These are phyloP conservation scores for Myiotriccus ornatus DNA, from an alignment of 2,797 vertebrate genomes.

Conservation along the genomic window DNA sequence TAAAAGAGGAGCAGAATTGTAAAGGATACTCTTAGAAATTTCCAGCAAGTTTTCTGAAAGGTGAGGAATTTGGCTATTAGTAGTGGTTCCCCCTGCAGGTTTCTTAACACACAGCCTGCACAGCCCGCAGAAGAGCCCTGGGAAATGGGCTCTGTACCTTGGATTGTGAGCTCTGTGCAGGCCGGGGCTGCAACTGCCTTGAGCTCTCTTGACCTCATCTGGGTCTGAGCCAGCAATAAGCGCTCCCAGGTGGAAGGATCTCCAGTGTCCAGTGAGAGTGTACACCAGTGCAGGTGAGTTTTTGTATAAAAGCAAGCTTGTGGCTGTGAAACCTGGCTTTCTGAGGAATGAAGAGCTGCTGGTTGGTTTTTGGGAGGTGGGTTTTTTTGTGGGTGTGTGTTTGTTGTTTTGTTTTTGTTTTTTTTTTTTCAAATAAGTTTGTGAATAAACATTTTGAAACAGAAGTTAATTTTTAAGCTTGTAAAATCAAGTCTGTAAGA, in stretches of 20 bases:
- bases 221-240: neutral
- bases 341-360: neutral
- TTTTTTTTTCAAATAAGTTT: neutral
- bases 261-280: fast-evolving
- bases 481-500: neutral
- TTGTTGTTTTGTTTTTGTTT: neutral
- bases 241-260: fast-evolving
- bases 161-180: neutral
- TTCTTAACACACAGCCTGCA: neutral
- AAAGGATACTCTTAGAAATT: neutral
- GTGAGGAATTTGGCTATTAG: neutral
- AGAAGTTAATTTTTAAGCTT: neutral
- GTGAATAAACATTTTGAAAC: neutral
- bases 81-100: neutral
- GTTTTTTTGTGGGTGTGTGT: neutral
- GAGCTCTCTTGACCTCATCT: neutral
- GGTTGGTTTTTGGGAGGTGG: neutral
- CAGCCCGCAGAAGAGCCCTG: fast-evolving
- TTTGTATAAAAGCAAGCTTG: neutral
- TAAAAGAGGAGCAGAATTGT: neutral
- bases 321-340: neutral
- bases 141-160: fast-evolving
- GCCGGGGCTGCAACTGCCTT: neutral
- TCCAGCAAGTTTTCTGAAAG: neutral
- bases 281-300: neutral